A percentile compares a stretch with the other conserved stretches of the same genome.
Evolutionary conservation across 2,888 invertebrate genomes (phyloP).

Genomic region (Balanococcus diminutus): DNA sequence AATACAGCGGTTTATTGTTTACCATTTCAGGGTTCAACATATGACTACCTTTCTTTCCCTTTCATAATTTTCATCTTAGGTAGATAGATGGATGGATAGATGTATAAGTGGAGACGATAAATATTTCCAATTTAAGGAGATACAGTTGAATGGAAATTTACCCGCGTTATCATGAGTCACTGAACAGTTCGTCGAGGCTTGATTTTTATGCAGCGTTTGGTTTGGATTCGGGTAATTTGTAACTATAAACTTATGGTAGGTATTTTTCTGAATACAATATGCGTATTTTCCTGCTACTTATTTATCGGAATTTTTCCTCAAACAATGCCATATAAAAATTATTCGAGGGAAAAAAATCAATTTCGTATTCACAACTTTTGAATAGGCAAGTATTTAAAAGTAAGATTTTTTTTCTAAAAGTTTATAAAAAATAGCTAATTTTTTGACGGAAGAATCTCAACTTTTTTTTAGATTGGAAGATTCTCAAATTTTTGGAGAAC

Average conservation of each 20-base stretch:
- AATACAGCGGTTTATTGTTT: slow-evolving; percentile 16
- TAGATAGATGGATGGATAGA: not conserved
- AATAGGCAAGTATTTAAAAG: not conserved
- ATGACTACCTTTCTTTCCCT: not conserved
- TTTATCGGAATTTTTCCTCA: not conserved
- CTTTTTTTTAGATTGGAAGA: too few relatives aligned
- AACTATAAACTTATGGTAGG: not conserved
- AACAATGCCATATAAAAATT: not conserved
- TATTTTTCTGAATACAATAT: not conserved
- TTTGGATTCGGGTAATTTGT: not conserved
- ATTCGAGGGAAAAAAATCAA: not conserved
- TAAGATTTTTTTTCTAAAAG: too few relatives aligned
- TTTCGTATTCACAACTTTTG: not conserved
- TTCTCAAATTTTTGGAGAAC: too few relatives aligned
- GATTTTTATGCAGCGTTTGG: not conserved
- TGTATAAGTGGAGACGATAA: not conserved
- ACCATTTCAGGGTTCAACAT: not conserved
- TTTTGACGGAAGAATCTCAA: too few relatives aligned
- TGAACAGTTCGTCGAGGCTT: slow-evolving; percentile 2
- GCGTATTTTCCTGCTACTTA: not conserved
- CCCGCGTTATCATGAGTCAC: not conserved
- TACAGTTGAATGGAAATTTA: not conserved
- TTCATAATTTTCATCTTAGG: not conserved
- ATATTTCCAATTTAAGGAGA: not conserved
- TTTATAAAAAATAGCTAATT: too few relatives aligned